A percentile compares a stretch with the other conserved stretches of the same genome.
Evolutionary conservation across 2,888 invertebrate genomes (phyloP).

Genomic region (Pantelozetes paolii): DNA sequence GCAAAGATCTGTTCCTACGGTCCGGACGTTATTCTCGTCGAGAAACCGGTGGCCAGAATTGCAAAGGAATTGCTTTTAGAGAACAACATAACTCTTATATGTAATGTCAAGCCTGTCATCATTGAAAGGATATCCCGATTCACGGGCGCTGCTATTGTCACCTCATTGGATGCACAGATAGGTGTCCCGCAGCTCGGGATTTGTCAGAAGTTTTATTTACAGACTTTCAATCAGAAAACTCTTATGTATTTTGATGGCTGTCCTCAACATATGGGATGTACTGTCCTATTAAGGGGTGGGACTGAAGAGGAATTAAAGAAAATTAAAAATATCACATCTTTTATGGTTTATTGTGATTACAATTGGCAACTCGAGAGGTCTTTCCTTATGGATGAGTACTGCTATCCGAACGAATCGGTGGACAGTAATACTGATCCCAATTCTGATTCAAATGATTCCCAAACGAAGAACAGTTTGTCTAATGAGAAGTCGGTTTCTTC

Average conservation of each 20-base stretch:
- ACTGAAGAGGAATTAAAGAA: constrained; percentile 66
- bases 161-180: constrained; percentile 76
- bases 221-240: constrained; percentile 62
- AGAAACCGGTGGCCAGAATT: constrained; percentile 71
- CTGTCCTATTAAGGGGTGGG: constrained; percentile 76
- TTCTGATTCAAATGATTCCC: background rate
- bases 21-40: constrained; percentile 83
- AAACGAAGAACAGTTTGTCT: background rate
- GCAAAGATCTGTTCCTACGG: constrained; percentile 75
- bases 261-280: constrained; percentile 75
- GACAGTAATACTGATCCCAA: background rate
- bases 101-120: constrained; percentile 73
- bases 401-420: constrained; percentile 17
- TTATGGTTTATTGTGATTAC: constrained; percentile 77
- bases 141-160: constrained; percentile 75
- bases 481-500: constrained; percentile 42
- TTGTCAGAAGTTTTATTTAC: constrained; percentile 57
- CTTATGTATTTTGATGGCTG: constrained; percentile 91
- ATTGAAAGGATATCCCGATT: constrained; percentile 73
- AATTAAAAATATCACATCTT: constrained; percentile 74
- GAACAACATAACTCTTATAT: constrained; percentile 75
- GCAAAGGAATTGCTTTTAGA: constrained; percentile 81
- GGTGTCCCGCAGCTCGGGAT: constrained; percentile 80
- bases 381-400: constrained; percentile 68
- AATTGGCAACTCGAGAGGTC: constrained; percentile 89